Conservation (phyloP, 92 coral and sea anemone species). For the Montipora capitata region DNA sequence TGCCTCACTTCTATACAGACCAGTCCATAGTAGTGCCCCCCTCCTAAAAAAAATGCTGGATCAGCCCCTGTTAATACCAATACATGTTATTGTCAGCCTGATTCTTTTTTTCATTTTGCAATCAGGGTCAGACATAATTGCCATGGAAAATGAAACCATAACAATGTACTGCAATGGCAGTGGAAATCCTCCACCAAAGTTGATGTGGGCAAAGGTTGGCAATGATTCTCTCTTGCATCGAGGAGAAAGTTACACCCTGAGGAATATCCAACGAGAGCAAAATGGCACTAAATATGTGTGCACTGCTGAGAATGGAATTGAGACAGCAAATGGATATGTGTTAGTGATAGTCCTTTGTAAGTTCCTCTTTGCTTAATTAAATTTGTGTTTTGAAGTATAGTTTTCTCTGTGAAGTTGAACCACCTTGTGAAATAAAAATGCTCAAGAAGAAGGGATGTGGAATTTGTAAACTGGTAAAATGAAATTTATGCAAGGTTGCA, state of each 20-base stretch:
- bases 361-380: neutral
- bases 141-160: neutral
- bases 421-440: no score
- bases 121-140: neutral
- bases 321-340: neutral
- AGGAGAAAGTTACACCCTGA: neutral
- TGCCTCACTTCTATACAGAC: constrained; percentile 29
- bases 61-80: no score
- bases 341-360: constrained; percentile 10
- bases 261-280: neutral
- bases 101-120: no score
- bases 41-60: no score
- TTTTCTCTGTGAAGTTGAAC: no score
- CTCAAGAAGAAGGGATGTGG: no score
- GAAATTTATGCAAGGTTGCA: no score
- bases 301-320: neutral
- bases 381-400: no score
- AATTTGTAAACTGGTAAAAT: no score
- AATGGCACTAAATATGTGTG: neutral
- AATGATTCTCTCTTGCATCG: neutral
- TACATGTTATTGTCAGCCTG: no score
- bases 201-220: neutral
- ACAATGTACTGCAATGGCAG: neutral
- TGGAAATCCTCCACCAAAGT: neutral
- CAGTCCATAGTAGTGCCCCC: no score